These are phyloP conservation scores for Acipenser oxyrinchus DNA, from an alignment of 2,797 vertebrate genomes.

Conservation along the genomic window DNA sequence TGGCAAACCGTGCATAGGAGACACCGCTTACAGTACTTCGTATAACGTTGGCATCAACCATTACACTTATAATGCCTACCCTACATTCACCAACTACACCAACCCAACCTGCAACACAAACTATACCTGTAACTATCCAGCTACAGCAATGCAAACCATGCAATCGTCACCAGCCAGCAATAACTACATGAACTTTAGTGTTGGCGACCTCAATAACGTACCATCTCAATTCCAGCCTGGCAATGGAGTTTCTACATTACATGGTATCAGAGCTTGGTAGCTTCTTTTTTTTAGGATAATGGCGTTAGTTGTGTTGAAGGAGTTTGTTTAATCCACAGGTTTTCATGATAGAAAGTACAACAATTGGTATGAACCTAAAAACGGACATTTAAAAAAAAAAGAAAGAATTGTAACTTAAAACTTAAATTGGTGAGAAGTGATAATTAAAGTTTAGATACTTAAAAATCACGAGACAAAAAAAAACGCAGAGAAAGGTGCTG, in stretches of 20 bases:
- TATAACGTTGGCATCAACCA: constrained; percentile 86
- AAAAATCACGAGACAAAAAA: no score
- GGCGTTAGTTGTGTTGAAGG: no score
- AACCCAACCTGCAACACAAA: constrained; percentile 73
- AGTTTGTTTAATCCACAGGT: no score
- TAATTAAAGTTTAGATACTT: no score
- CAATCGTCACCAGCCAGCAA: constrained; percentile 58
- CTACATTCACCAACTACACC: constrained; percentile 75
- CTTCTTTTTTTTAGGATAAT: neutral
- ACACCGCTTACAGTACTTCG: constrained; percentile 75
- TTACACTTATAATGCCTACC: constrained; percentile 86
- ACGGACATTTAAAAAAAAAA: no score
- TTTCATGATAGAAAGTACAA: no score
- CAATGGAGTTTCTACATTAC: constrained; percentile 76
- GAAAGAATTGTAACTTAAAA: no score
- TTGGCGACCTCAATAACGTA: constrained; percentile 79
- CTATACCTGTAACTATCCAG: constrained; percentile 78
- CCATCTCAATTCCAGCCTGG: constrained; percentile 70
- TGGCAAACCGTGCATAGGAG: constrained; percentile 85
- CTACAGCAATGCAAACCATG: constrained; percentile 53
- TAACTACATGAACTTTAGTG: constrained; percentile 85
- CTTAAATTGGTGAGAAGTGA: no score
- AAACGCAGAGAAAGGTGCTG: no score
- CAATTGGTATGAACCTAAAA: no score
- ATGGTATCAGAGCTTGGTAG: constrained; percentile 93